Evolutionary conservation across 2,113 vertebrate species (phyloP).

Genomic region (Bubo bubo): DNA sequence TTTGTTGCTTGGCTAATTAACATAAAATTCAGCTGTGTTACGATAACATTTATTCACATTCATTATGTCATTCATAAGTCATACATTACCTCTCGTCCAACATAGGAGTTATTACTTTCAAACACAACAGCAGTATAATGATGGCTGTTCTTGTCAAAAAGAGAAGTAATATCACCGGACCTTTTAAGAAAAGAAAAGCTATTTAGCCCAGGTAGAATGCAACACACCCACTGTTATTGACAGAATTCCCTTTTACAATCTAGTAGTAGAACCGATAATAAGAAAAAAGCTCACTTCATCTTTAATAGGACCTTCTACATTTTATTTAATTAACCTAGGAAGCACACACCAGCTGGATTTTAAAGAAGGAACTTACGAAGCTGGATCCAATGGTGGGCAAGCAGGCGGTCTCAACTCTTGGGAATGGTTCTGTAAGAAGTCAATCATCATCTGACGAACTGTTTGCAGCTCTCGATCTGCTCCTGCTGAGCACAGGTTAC

Average conservation of each 20-base stretch:
- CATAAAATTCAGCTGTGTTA: neutral
- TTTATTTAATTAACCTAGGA: neutral
- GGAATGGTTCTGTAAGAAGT: conserved; percentile 91
- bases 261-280: neutral
- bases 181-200: conserved; percentile 54
- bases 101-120: conserved; percentile 78
- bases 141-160: conserved; percentile 57
- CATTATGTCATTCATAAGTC: neutral
- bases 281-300: neutral
- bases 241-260: neutral
- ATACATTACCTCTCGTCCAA: conserved; percentile 82
- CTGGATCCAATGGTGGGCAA: conserved; percentile 81
- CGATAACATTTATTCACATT: neutral
- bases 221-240: rapidly evolving
- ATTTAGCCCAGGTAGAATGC: neutral
- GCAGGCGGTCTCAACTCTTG: conserved; percentile 72
- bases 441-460: conserved; percentile 86
- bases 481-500: conserved; percentile 66
- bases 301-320: neutral
- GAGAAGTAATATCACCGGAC: conserved; percentile 67
- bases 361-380: conserved; percentile 70
- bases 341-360: neutral
- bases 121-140: conserved; percentile 81
- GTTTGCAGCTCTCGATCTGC: conserved; percentile 84
- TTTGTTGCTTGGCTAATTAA: neutral